phyloP scores from a whole-genome alignment of 2,113 vertebrate genomes.

The Corythornis cristatus region DNA sequence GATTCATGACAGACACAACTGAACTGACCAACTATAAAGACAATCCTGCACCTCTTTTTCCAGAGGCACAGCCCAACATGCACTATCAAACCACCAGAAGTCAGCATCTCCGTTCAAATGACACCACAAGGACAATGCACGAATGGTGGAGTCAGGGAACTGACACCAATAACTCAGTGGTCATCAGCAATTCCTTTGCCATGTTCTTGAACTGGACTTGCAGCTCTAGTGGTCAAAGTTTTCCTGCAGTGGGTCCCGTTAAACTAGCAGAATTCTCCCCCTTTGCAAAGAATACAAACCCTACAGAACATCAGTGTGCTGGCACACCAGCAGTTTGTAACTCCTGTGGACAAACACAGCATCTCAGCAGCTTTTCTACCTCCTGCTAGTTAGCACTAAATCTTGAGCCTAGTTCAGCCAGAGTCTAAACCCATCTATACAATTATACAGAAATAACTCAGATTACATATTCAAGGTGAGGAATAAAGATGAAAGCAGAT shows the following conservation, averaged over 20 bases:
- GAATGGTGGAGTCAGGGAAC: rapidly evolving
- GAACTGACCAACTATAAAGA: neutral
- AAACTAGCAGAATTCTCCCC: rapidly evolving
- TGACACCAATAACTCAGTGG: neutral
- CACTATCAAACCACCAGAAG: neutral
- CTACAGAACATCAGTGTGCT: neutral
- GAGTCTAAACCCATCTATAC: neutral
- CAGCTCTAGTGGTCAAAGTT: rapidly evolving
- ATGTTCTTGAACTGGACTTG: neutral
- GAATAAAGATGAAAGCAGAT: constrained; percentile 35
- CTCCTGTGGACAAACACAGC: neutral
- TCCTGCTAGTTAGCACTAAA: constrained; percentile 13
- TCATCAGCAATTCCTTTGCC: neutral
- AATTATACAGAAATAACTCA: neutral
- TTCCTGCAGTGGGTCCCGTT: neutral
- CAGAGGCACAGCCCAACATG: rapidly evolving
- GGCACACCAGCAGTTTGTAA: neutral
- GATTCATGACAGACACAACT: rapidly evolving
- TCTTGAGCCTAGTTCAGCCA: constrained; percentile 33
- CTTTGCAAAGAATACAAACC: neutral
- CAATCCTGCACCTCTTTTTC: neutral
- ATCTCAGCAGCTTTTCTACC: neutral
- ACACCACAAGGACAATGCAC: rapidly evolving
- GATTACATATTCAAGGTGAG: constrained; percentile 13
- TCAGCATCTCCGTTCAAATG: neutral